Percentiles rank a stretch among this genome's conserved stretches.
Evolutionary conservation across 2,113 vertebrate genomes (phyloP).

Genomic region (Fregetta grallaria): DNA sequence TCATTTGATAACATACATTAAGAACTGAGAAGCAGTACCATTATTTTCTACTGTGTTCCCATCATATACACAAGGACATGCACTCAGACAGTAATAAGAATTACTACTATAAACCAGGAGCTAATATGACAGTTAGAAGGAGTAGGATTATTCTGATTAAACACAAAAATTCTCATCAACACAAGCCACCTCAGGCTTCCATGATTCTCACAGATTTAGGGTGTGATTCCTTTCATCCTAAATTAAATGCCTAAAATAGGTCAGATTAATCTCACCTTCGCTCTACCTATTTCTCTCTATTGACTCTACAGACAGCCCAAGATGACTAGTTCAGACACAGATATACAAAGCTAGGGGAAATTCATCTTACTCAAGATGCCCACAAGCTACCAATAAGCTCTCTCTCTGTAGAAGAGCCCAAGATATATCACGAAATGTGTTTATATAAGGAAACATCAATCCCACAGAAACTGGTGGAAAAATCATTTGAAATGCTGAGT

Average conservation of each 20-base stretch:
- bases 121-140: neutral
- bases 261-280: neutral
- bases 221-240: neutral
- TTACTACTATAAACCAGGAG: neutral
- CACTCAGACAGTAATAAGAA: neutral
- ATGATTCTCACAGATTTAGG: neutral
- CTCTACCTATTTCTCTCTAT: neutral
- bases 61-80: neutral
- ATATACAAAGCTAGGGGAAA: neutral
- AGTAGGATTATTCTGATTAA: neutral
- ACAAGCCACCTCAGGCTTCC: neutral
- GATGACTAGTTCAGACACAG: neutral
- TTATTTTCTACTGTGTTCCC: neutral
- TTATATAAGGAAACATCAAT: neutral
- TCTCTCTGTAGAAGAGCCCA: neutral
- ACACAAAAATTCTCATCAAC: neutral
- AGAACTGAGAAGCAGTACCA: neutral
- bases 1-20: neutral
- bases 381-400: neutral
- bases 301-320: neutral
- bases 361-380: neutral
- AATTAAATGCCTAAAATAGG: neutral
- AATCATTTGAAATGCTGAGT: neutral
- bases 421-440: neutral
- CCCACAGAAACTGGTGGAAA: neutral